Evolutionary conservation across 2,113 vertebrate genomes (phyloP).

Genomic region (Phyllostomus discolor): DNA sequence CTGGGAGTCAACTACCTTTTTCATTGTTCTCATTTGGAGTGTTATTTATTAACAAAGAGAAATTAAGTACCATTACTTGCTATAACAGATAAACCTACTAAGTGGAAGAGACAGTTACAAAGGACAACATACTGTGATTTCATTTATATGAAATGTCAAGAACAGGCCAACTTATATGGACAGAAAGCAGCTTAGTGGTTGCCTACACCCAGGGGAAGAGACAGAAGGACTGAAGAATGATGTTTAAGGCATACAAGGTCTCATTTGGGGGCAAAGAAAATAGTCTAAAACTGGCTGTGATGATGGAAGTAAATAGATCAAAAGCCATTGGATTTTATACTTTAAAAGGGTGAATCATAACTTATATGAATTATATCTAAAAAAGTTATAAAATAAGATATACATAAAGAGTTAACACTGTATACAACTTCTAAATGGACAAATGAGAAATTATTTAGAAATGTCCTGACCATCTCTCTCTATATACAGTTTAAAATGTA

Average conservation of each 20-base stretch:
- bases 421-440: not conserved
- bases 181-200: not conserved
- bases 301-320: not conserved
- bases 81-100: not conserved
- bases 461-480: not conserved
- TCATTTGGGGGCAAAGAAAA: not conserved
- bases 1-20: not conserved
- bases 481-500: not conserved
- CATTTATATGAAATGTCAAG: not conserved
- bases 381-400: not conserved
- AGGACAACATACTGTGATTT: not conserved
- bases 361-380: not conserved
- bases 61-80: not conserved
- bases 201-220: not conserved
- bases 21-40: not conserved
- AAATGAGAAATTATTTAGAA: not conserved
- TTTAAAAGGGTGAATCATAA: not conserved
- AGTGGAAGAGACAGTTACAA: not conserved
- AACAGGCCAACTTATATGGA: not conserved
- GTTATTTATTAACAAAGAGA: not conserved
- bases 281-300: not conserved
- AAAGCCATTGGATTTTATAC: not conserved
- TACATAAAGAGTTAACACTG: not conserved
- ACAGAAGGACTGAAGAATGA: not conserved
- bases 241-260: not conserved